A percentile compares a stretch with the other conserved stretches of the same genome.
Evolutionary conservation across 1,140 invertebrate genomes (phyloP).

Genomic region (Diabrotica virgifera): DNA sequence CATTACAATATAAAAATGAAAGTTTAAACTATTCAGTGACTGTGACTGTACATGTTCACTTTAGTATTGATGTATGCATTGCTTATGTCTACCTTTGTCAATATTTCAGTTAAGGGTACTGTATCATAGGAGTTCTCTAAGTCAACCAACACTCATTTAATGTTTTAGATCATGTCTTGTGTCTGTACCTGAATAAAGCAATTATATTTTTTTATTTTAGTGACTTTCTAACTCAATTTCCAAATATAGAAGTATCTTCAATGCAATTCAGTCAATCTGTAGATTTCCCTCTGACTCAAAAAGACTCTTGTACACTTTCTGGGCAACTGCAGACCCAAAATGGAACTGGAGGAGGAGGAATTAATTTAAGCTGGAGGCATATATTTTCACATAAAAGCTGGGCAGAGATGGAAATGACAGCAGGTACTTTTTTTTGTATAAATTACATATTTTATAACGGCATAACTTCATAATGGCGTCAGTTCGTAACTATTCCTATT

Average conservation of each 20-base stretch:
- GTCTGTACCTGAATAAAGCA: slow-evolving; percentile 14
- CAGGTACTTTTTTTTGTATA: slow-evolving; percentile 50
- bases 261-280: slow-evolving; percentile 91
- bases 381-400: slow-evolving; percentile 79
- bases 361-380: slow-evolving; percentile 71
- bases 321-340: slow-evolving; percentile 82
- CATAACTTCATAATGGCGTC: too few species aligned
- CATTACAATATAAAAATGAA: too few species aligned
- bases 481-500: too few species aligned
- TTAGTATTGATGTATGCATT: too few species aligned
- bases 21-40: too few species aligned
- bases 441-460: neutral
- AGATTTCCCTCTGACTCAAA: slow-evolving; percentile 83
- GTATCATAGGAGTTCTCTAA: too few species aligned
- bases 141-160: too few species aligned
- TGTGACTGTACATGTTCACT: too few species aligned
- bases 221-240: slow-evolving; percentile 56
- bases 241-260: slow-evolving; percentile 81
- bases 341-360: slow-evolving; percentile 74
- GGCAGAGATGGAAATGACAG: slow-evolving; percentile 76
- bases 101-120: too few species aligned
- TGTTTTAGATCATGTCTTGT: neutral
- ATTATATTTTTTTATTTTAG: slow-evolving; percentile 8
- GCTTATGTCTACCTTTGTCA: too few species aligned
- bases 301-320: slow-evolving; percentile 77